These are phyloP conservation scores for Onthophagus sagittarius DNA, from an alignment of 2,888 invertebrate species.

Conservation along the genomic window DNA sequence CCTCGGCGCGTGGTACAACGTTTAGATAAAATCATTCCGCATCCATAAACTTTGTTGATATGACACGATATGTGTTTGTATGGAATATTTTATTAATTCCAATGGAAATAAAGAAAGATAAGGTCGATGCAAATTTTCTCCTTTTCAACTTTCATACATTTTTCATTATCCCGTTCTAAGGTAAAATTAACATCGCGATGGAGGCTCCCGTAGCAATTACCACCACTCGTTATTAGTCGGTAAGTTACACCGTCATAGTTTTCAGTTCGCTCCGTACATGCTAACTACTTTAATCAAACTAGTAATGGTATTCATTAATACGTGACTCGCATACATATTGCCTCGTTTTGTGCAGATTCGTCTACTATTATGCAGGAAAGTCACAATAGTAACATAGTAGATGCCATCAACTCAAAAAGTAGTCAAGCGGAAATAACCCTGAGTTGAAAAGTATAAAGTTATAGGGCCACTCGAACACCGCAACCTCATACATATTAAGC, in stretches of 20 bases:
- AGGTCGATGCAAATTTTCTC: not conserved
- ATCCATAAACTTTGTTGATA: not conserved
- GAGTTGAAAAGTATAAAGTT: not conserved
- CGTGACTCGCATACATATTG: conserved; percentile 3
- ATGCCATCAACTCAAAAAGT: not conserved
- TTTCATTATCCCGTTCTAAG: not conserved
- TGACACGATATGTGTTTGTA: not conserved
- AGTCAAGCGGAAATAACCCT: not conserved
- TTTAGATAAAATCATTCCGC: not conserved
- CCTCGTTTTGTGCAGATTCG: not conserved
- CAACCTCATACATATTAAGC: not conserved
- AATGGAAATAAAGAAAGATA: not conserved
- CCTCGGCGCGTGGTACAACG: not conserved
- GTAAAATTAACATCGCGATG: not conserved
- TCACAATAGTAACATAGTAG: not conserved
- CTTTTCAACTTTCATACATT: not conserved
- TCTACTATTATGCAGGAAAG: not conserved
- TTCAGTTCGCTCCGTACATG: conserved; percentile 5
- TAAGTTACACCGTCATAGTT: conserved; percentile 3
- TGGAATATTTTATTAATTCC: not conserved
- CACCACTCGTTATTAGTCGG: not conserved
- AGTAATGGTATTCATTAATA: conserved; percentile 5
- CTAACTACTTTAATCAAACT: conserved; percentile 12
- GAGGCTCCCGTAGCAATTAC: not conserved
- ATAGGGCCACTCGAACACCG: not conserved